Base-by-base conservation (phyloP, 2,888 invertebrate species). In the Caenorhabditis virilis region DNA sequence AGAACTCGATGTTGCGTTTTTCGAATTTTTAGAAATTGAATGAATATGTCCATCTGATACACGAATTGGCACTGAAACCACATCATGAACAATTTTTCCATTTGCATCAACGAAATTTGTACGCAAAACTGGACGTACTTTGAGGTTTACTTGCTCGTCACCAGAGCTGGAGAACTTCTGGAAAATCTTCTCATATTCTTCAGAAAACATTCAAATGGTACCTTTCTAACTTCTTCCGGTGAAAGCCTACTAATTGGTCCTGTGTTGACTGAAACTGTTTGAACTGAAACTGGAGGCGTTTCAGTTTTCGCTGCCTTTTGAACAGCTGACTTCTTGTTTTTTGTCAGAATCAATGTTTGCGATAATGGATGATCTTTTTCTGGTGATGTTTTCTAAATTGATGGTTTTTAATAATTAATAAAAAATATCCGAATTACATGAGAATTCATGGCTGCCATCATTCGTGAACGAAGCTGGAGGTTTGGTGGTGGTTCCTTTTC, bases 81-180 rank as follows among this genome's bases (percentile, higher is more conserved):
- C 73, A 26, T 78, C 72, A n/a, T 76, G 65, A 39, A 77, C 69
- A 9, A 79, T 65, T 16, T 72, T 69, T 5, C 79, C 79, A 33
- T 76, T 75, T 11, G 75, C 74, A 52, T 79, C 79, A 16, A 79
- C 78, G 22, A 79, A 75, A 48, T 79, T 79, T 15, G 79, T 79
- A 30, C 72, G 76, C 23, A 79, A 64, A 22, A 74, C 46, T 36
- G 79, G 74, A 43, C 76, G 76, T 18, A 79, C 76, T 23, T 72
- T 78, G 50, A 74, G 74, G 39, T 79, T 74, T 30, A 64, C 69
- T 27, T 70, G 68, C 7, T 74, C 72, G 43, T 76, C 68, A 13
- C 54, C 58, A 15, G 46, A 43, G n/a, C 54, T 53, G 20, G 64
- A 42, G 51, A 64, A 58, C 43, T 64, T 64, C 58, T 64, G 51